Base-by-base conservation (phyloP, 2,113 vertebrate genomes). In the Elachura formosa region DNA sequence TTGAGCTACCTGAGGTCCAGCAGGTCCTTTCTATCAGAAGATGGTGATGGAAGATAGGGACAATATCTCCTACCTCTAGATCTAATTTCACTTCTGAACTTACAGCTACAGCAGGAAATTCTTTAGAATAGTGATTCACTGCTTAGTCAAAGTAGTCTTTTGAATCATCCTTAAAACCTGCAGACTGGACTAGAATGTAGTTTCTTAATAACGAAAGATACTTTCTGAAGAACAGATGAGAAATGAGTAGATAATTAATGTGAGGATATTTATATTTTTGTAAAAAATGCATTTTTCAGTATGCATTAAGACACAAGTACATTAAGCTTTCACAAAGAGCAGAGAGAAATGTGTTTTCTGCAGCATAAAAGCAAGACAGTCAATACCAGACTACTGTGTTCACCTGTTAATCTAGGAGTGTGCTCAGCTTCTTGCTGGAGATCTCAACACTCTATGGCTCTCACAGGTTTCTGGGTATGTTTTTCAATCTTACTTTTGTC, bases 291-390 rank as follows among this genome's bases (percentile, higher is more conserved):
- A 15, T 87, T 94, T 90, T 56, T 15, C 6, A 12, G 14, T 49
- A 1, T 14, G 0, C 68, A 31, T 34, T 41, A 45, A 72, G 40
- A 34, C 45, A n/a, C 0, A 0, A 34, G 33, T 26, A 23, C 10
- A 18, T 86, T 58, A 55, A 67, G 28, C 23, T 93, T 93, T 43
- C n/a, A 49, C 21, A 59, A 11, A 75, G 33, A 68, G 34, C 36
- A 89, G 33, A 81, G 28, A 64, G 17, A 66, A 45, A 12, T 62
- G 26, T 56, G 21, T 51, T 79, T 95, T 58, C 54, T 89, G 24
- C 12, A 49, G 61, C 45, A n/a, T 31, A 76, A 58, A 40, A 75
- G 10, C 36, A 81, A 71, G 8, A 6, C 45, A 19, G 14, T 76
- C 36, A 61, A 54, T 46, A 49, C 28, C 34, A 76, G 33, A 9